Evolutionary conservation across 2,797 vertebrate species (phyloP).

Genomic region (Argentina silus): DNA sequence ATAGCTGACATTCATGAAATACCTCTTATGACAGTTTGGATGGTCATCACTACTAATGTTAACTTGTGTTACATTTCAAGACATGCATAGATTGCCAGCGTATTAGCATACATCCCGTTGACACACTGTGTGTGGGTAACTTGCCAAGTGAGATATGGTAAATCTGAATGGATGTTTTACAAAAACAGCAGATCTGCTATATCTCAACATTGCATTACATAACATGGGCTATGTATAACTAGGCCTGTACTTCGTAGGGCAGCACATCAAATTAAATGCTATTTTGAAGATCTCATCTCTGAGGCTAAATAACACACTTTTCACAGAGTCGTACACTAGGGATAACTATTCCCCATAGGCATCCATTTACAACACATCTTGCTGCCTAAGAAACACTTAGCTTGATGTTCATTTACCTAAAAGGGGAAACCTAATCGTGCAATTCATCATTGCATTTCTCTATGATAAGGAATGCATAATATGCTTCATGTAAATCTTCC

Average conservation of each 20-base stretch:
- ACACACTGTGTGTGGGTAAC: neutral
- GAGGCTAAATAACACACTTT: conserved; percentile 12
- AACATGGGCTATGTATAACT: neutral
- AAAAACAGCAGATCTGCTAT: neutral
- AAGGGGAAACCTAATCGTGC: neutral
- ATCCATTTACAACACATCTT: conserved; percentile 14
- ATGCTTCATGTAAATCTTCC: neutral
- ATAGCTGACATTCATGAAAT: neutral
- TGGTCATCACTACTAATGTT: neutral
- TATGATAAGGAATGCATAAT: conserved; percentile 17
- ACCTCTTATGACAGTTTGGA: neutral
- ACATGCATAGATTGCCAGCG: neutral
- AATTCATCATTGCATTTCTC: neutral
- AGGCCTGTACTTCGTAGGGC: neutral
- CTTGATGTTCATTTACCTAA: conserved; percentile 25
- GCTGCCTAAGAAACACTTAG: conserved; percentile 19
- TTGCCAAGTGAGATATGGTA: neutral
- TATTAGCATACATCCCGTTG: neutral
- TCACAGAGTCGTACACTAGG: neutral
- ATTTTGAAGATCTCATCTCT: conserved; percentile 18
- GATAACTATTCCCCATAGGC: conserved; percentile 24
- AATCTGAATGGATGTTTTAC: neutral
- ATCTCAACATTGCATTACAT: no score
- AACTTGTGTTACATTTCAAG: neutral
- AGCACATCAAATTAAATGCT: neutral